Percentiles rank a stretch among this genome's conserved stretches.
Conservation (phyloP, 2,113 vertebrate genomes). For the Sigmodon hispidus region DNA sequence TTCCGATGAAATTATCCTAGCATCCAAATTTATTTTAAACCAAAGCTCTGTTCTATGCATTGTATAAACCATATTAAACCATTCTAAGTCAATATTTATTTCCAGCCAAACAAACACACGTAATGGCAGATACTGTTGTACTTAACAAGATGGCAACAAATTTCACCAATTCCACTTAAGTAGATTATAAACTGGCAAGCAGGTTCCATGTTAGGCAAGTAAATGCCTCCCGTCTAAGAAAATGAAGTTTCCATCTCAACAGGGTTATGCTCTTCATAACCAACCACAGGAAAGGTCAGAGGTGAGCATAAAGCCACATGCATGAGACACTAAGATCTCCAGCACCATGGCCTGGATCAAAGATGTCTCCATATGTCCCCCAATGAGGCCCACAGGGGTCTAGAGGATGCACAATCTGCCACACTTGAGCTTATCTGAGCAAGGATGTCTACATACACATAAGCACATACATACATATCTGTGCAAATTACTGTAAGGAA, state of each 20-base stretch:
- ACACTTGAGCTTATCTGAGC: not conserved
- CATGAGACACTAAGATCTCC: not conserved
- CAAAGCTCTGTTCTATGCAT: constrained; percentile 38
- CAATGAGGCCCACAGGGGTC: not conserved
- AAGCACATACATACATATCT: too few species aligned
- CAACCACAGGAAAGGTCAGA: not conserved
- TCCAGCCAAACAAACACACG: constrained; percentile 16
- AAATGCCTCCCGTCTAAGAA: not conserved
- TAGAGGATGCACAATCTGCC: not conserved
- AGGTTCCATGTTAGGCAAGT: constrained; percentile 19
- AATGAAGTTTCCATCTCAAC: constrained; percentile 9
- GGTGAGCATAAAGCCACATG: not conserved
- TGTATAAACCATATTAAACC: constrained; percentile 21
- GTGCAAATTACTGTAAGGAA: not conserved
- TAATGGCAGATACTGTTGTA: not conserved
- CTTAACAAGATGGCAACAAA: constrained; percentile 45
- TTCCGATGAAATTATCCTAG: constrained; percentile 35
- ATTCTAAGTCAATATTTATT: constrained; percentile 42
- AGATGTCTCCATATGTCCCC: not conserved
- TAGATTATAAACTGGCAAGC: constrained; percentile 7
- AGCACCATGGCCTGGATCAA: not conserved
- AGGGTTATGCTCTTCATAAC: constrained; percentile 26
- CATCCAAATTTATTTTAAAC: constrained; percentile 55
- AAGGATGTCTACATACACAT: not conserved
- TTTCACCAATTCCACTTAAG: not conserved